phyloP scores from a whole-genome alignment of 2,797 vertebrate genomes.

The Chaunax sp. region DNA sequence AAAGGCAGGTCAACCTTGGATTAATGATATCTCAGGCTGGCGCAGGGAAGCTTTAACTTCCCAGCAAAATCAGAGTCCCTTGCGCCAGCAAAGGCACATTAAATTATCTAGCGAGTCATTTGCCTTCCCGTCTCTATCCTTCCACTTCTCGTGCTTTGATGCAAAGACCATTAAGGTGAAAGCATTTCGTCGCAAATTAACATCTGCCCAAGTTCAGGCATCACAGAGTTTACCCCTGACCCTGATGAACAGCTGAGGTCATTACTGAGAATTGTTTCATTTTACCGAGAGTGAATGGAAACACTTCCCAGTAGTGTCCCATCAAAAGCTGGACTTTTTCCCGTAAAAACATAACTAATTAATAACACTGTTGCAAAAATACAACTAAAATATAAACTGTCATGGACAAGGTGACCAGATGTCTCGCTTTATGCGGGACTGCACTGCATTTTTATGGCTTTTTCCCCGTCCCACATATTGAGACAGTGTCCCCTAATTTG shows the following conservation, averaged over 20 bases:
- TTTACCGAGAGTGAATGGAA: conserved; percentile 25
- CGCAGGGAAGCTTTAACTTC: conserved; percentile 63
- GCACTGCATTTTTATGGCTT: too few species aligned
- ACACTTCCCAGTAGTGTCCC: conserved; percentile 15
- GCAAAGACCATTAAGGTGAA: conserved; percentile 56
- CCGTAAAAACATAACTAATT: conserved; percentile 29
- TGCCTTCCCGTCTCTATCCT: conserved; percentile 62
- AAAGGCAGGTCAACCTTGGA: conserved; percentile 71
- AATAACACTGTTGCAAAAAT: too few species aligned
- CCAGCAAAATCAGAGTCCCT: conserved; percentile 64
- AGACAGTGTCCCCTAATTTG: too few species aligned
- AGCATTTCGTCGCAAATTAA: conserved; percentile 59
- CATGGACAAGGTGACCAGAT: too few species aligned
- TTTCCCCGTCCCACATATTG: too few species aligned
- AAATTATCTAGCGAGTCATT: conserved; percentile 73
- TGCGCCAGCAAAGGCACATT: conserved; percentile 65
- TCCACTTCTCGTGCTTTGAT: conserved; percentile 22
- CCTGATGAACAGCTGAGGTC: conserved; percentile 68
- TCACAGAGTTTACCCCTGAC: conserved; percentile 62
- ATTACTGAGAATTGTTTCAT: conserved; percentile 57
- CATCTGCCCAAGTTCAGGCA: conserved; percentile 62
- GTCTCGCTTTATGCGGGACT: too few species aligned
- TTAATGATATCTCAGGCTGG: conserved; percentile 74
- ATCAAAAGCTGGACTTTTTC: conserved; percentile 36
- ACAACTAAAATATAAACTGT: too few species aligned